A percentile compares a stretch with the other conserved stretches of the same genome.
phyloP scores from a whole-genome alignment of 2,797 vertebrate genomes.

The Notolepis coatsorum region DNA sequence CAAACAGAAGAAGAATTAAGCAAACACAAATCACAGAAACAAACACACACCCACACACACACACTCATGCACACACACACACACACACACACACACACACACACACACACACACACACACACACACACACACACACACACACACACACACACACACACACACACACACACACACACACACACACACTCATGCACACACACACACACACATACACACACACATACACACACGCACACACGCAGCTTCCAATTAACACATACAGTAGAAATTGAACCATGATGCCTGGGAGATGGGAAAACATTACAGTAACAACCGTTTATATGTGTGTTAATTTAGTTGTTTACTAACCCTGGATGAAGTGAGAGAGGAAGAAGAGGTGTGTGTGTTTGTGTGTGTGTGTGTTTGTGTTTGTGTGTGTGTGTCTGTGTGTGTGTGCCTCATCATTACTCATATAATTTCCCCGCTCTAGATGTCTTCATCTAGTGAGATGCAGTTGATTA shows the following conservation, averaged over 20 bases:
- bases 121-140: background rate
- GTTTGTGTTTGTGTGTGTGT: too few species aligned
- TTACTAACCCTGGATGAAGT: background rate
- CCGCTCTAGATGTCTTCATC: conserved; percentile 48
- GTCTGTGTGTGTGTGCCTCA: background rate
- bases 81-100: background rate
- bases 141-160: background rate
- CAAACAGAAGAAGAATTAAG: too few species aligned
- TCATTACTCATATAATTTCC: conserved; percentile 49
- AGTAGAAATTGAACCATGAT: conserved; percentile 45
- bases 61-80: background rate
- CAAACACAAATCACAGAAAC: too few species aligned
- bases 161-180: conserved; percentile 4
- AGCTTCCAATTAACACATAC: conserved; percentile 22
- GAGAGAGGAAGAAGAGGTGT: background rate
- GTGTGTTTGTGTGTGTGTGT: background rate
- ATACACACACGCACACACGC: background rate
- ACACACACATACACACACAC: conserved; percentile 2
- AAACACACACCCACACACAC: background rate
- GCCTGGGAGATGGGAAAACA: conserved; percentile 45
- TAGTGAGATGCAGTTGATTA: conserved; percentile 46
- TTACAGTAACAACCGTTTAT: conserved; percentile 63
- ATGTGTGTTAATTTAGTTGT: conserved; percentile 17
- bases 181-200: conserved; percentile 13
- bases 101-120: background rate